Conservation (phyloP, 2,797 vertebrate genomes). For the Anguilla megastoma region DNA sequence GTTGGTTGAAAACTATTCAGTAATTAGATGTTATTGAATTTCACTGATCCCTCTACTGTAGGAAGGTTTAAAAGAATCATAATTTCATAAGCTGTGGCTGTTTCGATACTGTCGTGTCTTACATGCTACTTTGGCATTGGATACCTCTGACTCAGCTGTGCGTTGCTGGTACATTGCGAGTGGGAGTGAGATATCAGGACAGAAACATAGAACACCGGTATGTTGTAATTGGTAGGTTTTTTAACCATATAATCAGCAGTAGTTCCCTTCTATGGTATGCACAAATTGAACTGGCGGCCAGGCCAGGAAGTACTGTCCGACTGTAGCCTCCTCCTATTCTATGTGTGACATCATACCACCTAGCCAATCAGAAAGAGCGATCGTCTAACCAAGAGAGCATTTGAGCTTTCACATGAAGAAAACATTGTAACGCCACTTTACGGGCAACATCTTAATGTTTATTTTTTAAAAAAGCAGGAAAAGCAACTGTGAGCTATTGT, state of each 20-base stretch:
- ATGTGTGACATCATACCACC: neutral
- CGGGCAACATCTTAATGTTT: neutral
- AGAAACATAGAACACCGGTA: neutral
- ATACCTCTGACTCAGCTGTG: constrained; percentile 3
- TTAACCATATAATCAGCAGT: neutral
- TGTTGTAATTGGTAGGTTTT: neutral
- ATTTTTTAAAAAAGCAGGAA: too few relatives aligned
- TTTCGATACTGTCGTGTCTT: neutral
- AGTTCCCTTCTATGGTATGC: neutral
- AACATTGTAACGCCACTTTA: neutral
- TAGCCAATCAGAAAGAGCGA: neutral
- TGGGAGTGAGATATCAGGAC: neutral
- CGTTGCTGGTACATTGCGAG: neutral
- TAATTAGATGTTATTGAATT: neutral
- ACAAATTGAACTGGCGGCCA: neutral
- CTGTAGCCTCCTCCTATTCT: neutral
- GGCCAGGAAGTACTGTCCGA: neutral
- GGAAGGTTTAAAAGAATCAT: neutral
- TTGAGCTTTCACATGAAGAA: neutral
- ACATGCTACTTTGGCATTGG: neutral
- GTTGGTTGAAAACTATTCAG: neutral
- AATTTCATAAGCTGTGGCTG: neutral
- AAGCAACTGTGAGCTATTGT: neutral
- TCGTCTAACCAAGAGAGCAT: neutral
- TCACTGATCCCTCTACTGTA: neutral